Evolutionary conservation across 2,888 invertebrate genomes (phyloP).

Genomic region (Vanessa cardui): DNA sequence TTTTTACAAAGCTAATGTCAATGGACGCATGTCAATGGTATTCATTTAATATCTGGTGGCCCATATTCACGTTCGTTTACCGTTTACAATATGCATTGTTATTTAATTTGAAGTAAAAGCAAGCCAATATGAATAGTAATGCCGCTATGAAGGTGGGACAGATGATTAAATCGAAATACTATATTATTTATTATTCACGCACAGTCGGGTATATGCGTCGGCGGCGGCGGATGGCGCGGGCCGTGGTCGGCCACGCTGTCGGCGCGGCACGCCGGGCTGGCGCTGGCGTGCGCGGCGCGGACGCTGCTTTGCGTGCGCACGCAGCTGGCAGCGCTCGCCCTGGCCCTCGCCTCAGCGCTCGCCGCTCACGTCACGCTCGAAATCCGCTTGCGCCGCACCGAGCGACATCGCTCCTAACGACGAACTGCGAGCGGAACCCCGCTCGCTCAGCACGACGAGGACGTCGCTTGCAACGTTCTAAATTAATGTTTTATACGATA

Average conservation of each 20-base stretch:
- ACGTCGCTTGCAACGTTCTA: conserved; percentile 19
- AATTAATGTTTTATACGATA: conserved; percentile 10
- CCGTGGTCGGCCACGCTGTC: conserved; percentile 79
- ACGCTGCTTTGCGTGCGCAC: conserved; percentile 83
- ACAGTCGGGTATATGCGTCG: conserved; percentile 68
- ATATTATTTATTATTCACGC: too few relatives aligned
- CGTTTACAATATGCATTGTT: too few relatives aligned
- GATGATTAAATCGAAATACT: too few relatives aligned
- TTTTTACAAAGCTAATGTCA: too few relatives aligned
- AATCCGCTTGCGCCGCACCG: conserved; percentile 64
- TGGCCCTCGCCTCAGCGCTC: conserved; percentile 68
- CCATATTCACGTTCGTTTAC: too few relatives aligned
- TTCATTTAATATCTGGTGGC: too few relatives aligned
- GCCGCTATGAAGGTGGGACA: too few relatives aligned
- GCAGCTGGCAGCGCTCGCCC: conserved; percentile 69
- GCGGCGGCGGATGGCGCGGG: conserved; percentile 81
- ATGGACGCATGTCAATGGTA: too few relatives aligned
- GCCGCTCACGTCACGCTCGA: conserved; percentile 67
- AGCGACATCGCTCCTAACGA: conserved; percentile 54
- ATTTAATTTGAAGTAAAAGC: too few relatives aligned
- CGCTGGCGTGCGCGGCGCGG: conserved; percentile 85
- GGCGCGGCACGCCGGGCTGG: conserved; percentile 80
- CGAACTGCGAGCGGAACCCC: conserved; percentile 20
- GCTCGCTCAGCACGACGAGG: conserved; percentile 21
- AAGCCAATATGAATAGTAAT: too few relatives aligned